Evolutionary conservation across 2,113 vertebrate species (phyloP), one percentile per base, ranked within the genome.

Genomic region (Pan paniscus): DNA sequence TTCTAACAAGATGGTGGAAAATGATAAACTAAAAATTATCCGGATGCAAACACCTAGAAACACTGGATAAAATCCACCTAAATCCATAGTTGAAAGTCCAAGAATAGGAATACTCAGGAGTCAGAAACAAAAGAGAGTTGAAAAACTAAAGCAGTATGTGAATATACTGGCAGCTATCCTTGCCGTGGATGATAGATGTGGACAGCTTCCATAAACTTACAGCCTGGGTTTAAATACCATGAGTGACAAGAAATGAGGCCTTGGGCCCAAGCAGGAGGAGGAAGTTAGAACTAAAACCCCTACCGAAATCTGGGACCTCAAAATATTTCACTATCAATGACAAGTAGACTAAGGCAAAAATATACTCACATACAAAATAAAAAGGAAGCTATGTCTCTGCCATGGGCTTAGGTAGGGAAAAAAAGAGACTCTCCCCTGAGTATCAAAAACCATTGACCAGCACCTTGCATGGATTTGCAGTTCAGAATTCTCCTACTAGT

Each of bases 21-120:
- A 52, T 38, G 27, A 50, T 48, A 35, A 61, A 70, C 59, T 96
- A 84, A 88, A 84, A 96, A 48, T 68, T 40, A 64, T 55, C 64
- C 92, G 91, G 88, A 93, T 70, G 57, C 35, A 55, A 81, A 89
- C 50, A 85, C 22, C n/a, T 89, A 90, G 35, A 96, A 80, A 89
- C 68, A 13, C 40, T 93, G 35, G 27, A 48, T 40, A 75, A 88
- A 90, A 90, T 85, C 52, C 61, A 75, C 35, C 35, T 64, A 70
- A 81, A 46, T 96, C 23, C 18, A 48, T 55, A 52, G 38, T 64
- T 89, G 17, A 87, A 50, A 80, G 25, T 52, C 48, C 38, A 64
- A 95, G 57, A 92, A 16, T 8, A 27, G 43, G 35, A 89, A 78
- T 18, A 35, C 0, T 48, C 14, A 61, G 64, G 84, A 90, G 35